Evolutionary conservation across 2,797 vertebrate genomes (phyloP).

Genomic region (Tokudaia tokunoshimensis): DNA sequence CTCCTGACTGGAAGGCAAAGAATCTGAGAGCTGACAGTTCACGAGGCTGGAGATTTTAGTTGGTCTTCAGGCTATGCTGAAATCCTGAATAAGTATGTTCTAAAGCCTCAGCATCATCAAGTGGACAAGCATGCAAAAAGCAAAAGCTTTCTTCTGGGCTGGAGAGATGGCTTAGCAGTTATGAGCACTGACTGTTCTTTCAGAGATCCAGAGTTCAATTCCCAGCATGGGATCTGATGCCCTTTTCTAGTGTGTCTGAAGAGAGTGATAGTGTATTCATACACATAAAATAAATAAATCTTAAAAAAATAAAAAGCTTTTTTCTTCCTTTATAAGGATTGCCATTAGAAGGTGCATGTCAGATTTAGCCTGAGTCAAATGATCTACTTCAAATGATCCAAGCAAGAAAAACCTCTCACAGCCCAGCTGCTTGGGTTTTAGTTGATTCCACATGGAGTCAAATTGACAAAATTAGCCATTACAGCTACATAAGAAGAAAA

Average conservation of each 20-base stretch:
- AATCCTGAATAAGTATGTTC: not conserved
- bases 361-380: not conserved
- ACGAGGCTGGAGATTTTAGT: not conserved
- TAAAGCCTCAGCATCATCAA: not conserved
- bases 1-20: not conserved
- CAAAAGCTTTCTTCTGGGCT: not conserved
- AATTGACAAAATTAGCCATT: not conserved
- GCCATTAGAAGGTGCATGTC: not conserved
- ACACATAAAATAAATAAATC: too few relatives aligned
- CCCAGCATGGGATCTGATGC: too few relatives aligned
- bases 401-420: not conserved
- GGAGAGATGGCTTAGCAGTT: too few relatives aligned
- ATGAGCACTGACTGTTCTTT: too few relatives aligned
- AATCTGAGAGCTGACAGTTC: not conserved
- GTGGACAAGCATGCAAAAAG: not conserved
- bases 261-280: too few relatives aligned
- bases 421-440: not conserved
- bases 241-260: too few relatives aligned
- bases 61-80: not conserved
- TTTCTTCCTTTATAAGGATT: not conserved
- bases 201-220: too few relatives aligned
- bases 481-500: not conserved
- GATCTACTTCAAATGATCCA: not conserved
- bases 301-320: not conserved
- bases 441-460: not conserved